phyloP scores from a whole-genome alignment of 2,113 vertebrate genomes.

The Atrichornis clamosus region DNA sequence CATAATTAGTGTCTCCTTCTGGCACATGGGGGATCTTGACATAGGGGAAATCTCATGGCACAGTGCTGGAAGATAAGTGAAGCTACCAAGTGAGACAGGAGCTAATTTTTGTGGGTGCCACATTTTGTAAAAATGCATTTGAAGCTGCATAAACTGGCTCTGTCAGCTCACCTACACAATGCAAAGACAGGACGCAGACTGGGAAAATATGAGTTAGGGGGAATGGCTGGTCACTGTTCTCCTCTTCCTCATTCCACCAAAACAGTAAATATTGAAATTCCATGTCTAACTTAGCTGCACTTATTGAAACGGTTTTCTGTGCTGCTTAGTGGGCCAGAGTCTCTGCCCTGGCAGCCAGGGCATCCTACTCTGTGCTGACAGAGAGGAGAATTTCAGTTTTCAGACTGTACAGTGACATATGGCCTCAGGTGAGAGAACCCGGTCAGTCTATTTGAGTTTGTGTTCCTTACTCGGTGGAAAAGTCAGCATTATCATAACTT shows the following conservation, averaged over 20 bases:
- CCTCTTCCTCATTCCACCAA: background rate
- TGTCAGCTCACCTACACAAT: background rate
- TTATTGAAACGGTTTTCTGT: background rate
- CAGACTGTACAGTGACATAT: background rate
- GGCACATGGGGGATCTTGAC: background rate
- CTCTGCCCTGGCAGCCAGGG: background rate
- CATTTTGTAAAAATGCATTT: background rate
- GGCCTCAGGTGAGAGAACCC: background rate
- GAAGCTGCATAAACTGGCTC: background rate
- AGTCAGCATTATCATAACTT: background rate
- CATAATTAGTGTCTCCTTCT: background rate
- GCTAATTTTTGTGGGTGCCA: background rate
- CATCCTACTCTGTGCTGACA: background rate
- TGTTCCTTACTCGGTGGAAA: background rate
- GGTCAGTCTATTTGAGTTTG: background rate
- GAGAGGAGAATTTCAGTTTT: background rate
- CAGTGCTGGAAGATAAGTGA: background rate
- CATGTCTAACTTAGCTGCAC: background rate
- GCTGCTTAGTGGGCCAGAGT: background rate
- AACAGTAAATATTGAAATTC: background rate
- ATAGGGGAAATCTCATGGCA: background rate
- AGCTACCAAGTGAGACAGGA: background rate
- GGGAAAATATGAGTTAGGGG: background rate
- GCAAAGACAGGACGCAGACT: background rate
- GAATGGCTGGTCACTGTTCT: background rate